Evolutionary conservation across 2,888 invertebrate species (phyloP).

Genomic region (Epinotia nisella): DNA sequence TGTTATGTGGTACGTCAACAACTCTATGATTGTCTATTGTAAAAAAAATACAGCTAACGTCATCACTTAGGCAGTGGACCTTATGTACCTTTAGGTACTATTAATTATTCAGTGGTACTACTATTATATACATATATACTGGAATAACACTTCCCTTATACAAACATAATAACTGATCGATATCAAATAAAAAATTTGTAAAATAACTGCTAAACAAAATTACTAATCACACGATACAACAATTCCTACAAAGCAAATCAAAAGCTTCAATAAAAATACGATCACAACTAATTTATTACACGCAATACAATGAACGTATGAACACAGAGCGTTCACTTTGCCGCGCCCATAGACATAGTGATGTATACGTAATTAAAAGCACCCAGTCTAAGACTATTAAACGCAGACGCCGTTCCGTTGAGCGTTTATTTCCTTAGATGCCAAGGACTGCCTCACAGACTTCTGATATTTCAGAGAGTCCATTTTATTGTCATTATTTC

Average conservation of each 20-base stretch:
- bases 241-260: not conserved
- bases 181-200: no score
- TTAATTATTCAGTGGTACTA: no score
- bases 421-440: conserved; percentile 67
- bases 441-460: conserved; percentile 50
- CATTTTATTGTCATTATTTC: conserved; percentile 1
- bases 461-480: conserved; percentile 4
- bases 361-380: conserved; percentile 72
- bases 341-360: conserved; percentile 38
- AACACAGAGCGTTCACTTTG: conserved; percentile 24
- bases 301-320: conserved; percentile 11
- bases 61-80: no score
- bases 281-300: not conserved
- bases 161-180: no score
- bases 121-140: no score
- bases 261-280: not conserved
- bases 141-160: no score
- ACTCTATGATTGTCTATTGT: no score
- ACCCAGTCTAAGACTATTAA: conserved; percentile 71
- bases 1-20: no score
- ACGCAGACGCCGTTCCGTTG: conserved; percentile 68
- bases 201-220: not conserved
- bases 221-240: not conserved
- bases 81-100: no score
- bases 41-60: no score